phyloP scores from a whole-genome alignment of 2,797 vertebrate species.

The Etheostoma perlongum region DNA sequence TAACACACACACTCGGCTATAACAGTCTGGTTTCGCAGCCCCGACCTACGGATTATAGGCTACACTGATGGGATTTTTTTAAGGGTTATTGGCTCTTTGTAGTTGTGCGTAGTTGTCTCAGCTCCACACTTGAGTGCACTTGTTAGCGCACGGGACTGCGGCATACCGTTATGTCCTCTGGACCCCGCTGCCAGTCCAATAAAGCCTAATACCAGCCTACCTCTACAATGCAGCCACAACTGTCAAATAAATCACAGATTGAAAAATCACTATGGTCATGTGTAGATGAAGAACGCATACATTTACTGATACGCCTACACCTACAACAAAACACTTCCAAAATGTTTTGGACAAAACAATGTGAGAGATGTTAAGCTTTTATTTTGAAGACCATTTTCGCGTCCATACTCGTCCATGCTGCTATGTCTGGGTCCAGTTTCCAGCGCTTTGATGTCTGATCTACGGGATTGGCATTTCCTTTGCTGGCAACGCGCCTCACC shows the following conservation, averaged over 20 bases:
- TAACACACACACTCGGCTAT: neutral
- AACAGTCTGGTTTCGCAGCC: neutral
- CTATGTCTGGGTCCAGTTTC: conserved; percentile 49
- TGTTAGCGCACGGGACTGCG: conserved; percentile 29
- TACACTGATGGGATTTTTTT: conserved; percentile 24
- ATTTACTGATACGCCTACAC: neutral
- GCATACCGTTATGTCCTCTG: conserved; percentile 8
- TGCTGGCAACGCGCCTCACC: conserved; percentile 61
- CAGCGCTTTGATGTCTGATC: conserved; percentile 75
- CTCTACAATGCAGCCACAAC: neutral
- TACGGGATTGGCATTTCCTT: conserved; percentile 58
- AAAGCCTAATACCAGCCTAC: too few species aligned
- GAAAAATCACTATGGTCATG: neutral
- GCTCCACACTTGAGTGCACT: conserved; percentile 47
- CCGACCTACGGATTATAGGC: neutral
- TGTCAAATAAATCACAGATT: neutral
- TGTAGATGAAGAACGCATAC: neutral
- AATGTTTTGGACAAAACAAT: neutral
- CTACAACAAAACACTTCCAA: neutral
- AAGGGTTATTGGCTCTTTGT: conserved; percentile 36
- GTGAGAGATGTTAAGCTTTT: conserved; percentile 28
- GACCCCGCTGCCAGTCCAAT: neutral
- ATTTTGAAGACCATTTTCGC: conserved; percentile 33
- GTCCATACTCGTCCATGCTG: neutral
- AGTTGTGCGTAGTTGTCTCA: conserved; percentile 24